phyloP scores from a whole-genome alignment of 2,797 vertebrate genomes.

The Melanogrammus aeglefinus region DNA sequence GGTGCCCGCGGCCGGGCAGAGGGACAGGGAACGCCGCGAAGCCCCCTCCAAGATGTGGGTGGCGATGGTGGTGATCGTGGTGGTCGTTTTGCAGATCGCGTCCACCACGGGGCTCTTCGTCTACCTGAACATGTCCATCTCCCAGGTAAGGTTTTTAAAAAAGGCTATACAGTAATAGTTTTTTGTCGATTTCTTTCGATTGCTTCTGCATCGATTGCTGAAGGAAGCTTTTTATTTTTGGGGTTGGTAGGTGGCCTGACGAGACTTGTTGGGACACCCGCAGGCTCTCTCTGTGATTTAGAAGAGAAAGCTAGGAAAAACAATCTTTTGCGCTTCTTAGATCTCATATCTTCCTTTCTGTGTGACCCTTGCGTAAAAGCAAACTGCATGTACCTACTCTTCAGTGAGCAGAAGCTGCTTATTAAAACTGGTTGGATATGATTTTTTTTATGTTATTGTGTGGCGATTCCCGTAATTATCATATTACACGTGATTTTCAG shows the following conservation, averaged over 20 bases:
- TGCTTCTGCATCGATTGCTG: neutral
- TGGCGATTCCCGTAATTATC: no score
- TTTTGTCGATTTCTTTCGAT: neutral
- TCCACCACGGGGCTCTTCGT: conserved; percentile 83
- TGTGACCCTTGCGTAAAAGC: no score
- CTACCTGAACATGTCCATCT: conserved; percentile 83
- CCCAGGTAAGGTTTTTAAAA: conserved; percentile 71
- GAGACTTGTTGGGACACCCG: neutral
- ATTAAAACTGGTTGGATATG: no score
- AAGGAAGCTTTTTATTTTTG: neutral
- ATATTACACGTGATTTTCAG: no score
- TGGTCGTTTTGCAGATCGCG: conserved; percentile 80
- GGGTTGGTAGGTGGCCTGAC: neutral
- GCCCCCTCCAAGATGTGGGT: conserved; percentile 78
- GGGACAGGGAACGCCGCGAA: conserved; percentile 52
- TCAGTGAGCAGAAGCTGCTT: no score
- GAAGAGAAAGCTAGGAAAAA: no score
- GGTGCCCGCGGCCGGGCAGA: conserved; percentile 62
- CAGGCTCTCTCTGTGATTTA: neutral
- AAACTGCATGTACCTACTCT: no score
- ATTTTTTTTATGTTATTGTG: no score
- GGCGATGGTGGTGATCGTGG: conserved; percentile 78
- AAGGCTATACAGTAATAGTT: no score
- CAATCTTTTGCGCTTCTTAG: no score
- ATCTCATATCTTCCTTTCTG: no score